A percentile compares a stretch with the other conserved stretches of the same genome.
phyloP scores from a whole-genome alignment of 30 jellyfish, hydroid and myxozoan genomes.

The Turritopsis dohrnii region DNA sequence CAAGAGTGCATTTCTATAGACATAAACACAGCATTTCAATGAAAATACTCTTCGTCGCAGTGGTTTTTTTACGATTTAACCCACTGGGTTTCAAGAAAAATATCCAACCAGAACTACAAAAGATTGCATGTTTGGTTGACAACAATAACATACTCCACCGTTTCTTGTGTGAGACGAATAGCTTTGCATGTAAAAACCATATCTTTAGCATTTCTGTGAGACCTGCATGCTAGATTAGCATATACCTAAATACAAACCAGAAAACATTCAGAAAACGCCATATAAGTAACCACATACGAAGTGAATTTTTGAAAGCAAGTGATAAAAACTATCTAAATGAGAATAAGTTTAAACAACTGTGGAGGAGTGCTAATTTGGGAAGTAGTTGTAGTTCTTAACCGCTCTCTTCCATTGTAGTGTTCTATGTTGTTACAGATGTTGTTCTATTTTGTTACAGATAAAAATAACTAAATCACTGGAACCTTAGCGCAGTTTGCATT shows the following conservation, averaged over 20 bases:
- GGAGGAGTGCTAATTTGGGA: background rate
- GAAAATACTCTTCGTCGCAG: no score
- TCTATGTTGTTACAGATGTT: no score
- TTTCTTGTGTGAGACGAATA: background rate
- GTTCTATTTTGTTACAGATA: no score
- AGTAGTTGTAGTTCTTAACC: no score
- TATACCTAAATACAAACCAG: background rate
- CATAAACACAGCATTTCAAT: no score
- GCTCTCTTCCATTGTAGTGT: no score
- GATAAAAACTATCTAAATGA: no score
- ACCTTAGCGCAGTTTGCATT: background rate
- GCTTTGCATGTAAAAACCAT: background rate
- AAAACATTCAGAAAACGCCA: background rate
- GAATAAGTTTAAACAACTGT: background rate
- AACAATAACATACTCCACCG: background rate
- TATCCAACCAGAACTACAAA: no score
- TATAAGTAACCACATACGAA: background rate
- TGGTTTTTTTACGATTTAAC: no score
- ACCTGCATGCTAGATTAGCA: slow-evolving; percentile 2
- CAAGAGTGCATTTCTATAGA: no score
- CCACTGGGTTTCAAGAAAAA: no score
- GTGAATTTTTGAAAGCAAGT: no score
- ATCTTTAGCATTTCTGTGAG: background rate
- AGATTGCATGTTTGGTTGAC: background rate
- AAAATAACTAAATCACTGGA: background rate